phyloP scores from a whole-genome alignment of 2,113 vertebrate genomes.

The Archilochus colubris region DNA sequence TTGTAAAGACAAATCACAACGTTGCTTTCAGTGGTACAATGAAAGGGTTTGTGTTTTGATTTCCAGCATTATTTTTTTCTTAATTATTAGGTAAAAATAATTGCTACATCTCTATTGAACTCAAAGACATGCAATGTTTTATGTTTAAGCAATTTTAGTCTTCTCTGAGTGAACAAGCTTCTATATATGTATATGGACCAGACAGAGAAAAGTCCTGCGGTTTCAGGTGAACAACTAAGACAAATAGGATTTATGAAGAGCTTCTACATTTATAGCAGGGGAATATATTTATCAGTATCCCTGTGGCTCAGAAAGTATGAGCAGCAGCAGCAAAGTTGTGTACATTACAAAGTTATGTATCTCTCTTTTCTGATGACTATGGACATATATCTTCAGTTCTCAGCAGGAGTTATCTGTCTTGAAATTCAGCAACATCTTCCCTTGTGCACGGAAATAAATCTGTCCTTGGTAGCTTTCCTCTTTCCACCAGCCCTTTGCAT shows the following conservation, averaged over 20 bases:
- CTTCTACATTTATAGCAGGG: not conserved
- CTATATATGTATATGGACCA: not conserved
- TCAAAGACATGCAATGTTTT: not conserved
- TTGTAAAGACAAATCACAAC: not conserved
- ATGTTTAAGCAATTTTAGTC: not conserved
- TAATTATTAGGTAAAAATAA: slow-evolving; percentile 10
- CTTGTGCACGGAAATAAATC: not conserved
- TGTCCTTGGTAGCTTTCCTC: not conserved
- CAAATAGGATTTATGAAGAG: not conserved
- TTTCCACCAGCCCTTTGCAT: not conserved
- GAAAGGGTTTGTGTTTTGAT: slow-evolving; percentile 11
- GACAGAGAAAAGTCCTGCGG: not conserved
- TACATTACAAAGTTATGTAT: not conserved
- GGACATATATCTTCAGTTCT: not conserved
- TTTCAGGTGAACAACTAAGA: not conserved
- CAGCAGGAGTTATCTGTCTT: not conserved
- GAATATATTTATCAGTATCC: not conserved
- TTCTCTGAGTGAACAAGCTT: not conserved
- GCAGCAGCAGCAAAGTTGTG: not conserved
- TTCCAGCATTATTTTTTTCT: not conserved
- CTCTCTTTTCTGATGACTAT: not conserved
- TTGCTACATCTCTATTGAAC: not conserved
- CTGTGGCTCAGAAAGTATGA: not conserved
- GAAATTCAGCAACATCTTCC: slow-evolving; percentile 5
- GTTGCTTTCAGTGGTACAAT: not conserved